Conservation (phyloP, 92 coral and sea anemone genomes). For the Galaxea fascicularis region DNA sequence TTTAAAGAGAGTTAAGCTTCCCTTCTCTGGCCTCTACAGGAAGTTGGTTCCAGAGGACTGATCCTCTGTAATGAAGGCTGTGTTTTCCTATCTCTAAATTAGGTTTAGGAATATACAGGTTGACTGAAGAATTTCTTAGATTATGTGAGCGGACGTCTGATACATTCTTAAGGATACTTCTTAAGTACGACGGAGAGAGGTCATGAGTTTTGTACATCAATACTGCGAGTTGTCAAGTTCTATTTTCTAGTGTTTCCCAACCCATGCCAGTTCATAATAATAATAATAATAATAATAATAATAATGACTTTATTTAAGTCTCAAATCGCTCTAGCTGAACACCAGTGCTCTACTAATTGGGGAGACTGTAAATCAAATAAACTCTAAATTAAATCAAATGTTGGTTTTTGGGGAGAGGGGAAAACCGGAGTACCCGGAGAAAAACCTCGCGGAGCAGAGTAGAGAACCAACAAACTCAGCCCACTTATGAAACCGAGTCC, state of each 20-base stretch:
- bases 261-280: too few species aligned
- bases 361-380: too few species aligned
- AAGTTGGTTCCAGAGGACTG: background rate
- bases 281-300: too few species aligned
- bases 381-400: too few species aligned
- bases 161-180: background rate
- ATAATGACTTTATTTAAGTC: too few species aligned
- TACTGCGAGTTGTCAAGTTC: background rate
- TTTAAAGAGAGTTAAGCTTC: background rate
- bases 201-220: background rate
- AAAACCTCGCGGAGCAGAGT: too few species aligned
- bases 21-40: background rate
- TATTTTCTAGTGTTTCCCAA: background rate
- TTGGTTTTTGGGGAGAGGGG: too few species aligned
- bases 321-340: too few species aligned
- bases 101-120: background rate
- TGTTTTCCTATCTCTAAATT: background rate
- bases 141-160: background rate
- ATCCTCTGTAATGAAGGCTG: conserved; percentile 9
- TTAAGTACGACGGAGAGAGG: background rate
- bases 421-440: too few species aligned
- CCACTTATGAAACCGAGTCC: too few species aligned
- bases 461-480: too few species aligned
- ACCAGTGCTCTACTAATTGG: too few species aligned
- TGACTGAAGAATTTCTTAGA: conserved; percentile 1